These are phyloP conservation scores for Acanthococcus lagerstroemiae DNA, from an alignment of 2,888 invertebrate species.

Conservation along the genomic window DNA sequence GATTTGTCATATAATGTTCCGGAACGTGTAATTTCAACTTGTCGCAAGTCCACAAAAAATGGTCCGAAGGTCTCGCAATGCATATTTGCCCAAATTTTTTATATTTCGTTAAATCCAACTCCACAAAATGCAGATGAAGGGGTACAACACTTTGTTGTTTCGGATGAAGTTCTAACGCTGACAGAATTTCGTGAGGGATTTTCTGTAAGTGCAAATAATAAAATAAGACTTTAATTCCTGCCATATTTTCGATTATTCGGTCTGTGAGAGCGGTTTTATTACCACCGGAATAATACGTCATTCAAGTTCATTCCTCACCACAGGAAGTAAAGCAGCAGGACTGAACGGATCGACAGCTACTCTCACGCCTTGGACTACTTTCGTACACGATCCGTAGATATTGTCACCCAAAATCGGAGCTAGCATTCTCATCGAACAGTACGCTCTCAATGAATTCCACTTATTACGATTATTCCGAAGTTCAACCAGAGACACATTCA, in stretches of 20 bases:
- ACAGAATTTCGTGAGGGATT: background rate
- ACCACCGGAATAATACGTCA: background rate
- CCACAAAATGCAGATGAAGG: slow-evolving; percentile 8
- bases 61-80: slow-evolving; percentile 8
- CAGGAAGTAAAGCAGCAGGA: background rate
- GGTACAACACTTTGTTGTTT: background rate
- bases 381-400: background rate
- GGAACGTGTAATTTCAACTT: slow-evolving; percentile 3
- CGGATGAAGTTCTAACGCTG: background rate
- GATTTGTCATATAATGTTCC: slow-evolving; percentile 10
- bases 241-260: too few species aligned
- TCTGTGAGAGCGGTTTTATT: background rate
- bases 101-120: background rate
- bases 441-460: slow-evolving; percentile 8
- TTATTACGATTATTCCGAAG: slow-evolving; percentile 11
- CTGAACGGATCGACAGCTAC: slow-evolving; percentile 7
- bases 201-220: slow-evolving; percentile 4
- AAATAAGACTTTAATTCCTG: too few species aligned
- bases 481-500: slow-evolving; percentile 5
- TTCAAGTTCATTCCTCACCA: too few species aligned
- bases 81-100: background rate
- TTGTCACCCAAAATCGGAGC: slow-evolving; percentile 13
- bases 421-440: slow-evolving; percentile 1
- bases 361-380: background rate
- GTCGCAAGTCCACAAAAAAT: slow-evolving; percentile 17